Evolutionary conservation across 1,140 invertebrate genomes (phyloP), one percentile per base, ranked within the genome.

Genomic region (Drosophila nigromelanica): DNA sequence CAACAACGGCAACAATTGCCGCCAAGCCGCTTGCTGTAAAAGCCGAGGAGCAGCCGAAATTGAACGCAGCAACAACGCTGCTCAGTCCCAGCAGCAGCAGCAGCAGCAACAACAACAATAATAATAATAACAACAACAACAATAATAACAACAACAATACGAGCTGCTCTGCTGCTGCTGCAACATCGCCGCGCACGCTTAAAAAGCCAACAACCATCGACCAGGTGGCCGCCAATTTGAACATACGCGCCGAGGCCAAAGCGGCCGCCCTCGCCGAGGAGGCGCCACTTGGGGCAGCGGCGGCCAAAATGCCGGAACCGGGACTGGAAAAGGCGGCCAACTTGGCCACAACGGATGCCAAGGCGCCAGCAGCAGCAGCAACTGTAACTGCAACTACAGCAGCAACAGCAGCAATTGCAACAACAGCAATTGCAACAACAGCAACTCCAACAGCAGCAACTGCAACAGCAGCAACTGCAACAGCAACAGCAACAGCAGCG

Each of bases 201-300:
- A 91, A 87, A 47, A 78, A 91, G 48, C 54, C 78, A 1, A 89
- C 90, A 24, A 90, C 86, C 30, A 91, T 91, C 47, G 90, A 91
- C 71, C 90, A 91, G 69, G 90, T 91, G 12, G 90, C 90, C n/a
- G 90, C 90, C 73, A 90, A 89, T 82, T 73, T 91, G 51, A 91
- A 91, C 63, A 90, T 91, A 60, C 82, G 80, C 2, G 90, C 90
- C 33, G 85, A 91, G 55, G 90, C 90, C 35, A 90, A 90, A 15
- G 90, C 90, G 0, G 90, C 90, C 18, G 86, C 89, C 2, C 50
- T 86, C 2, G 81, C 81, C 27, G 81, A 86, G 66, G 81, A 86
- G 74, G 61, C 81, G 40, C 81, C 81, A 43, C 43, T 58, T 0
- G 69, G 54, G 6, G 52, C 55, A 27, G 30, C 24, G 8, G 30